A percentile compares a stretch with the other conserved stretches of the same genome.
Evolutionary conservation across 2,113 vertebrate species (phyloP).

Genomic region (Coracopsis vasa): DNA sequence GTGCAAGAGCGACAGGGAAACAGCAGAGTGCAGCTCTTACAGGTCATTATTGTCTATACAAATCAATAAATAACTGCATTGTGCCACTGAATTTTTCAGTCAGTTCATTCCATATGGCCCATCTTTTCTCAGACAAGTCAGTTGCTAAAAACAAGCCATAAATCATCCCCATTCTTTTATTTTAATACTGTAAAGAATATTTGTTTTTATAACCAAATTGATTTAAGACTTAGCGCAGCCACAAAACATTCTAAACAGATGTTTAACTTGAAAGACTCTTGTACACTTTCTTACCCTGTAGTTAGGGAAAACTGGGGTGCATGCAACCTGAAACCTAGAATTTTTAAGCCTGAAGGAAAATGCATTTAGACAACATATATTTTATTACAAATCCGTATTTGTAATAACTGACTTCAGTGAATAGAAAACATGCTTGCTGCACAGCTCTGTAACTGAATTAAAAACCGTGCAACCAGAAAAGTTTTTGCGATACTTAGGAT

Average conservation of each 20-base stretch:
- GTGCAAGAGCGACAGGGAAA: neutral
- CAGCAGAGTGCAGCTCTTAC: neutral
- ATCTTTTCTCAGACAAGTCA: constrained; percentile 26
- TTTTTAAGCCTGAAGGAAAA: neutral
- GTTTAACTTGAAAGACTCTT: constrained; percentile 29
- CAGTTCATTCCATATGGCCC: constrained; percentile 12
- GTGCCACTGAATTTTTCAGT: neutral
- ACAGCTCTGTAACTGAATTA: neutral
- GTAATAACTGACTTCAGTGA: neutral
- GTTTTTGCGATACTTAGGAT: neutral
- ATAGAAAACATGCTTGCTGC: neutral
- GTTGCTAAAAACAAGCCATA: constrained; percentile 44
- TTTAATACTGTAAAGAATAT: constrained; percentile 53
- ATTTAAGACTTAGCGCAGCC: constrained; percentile 19
- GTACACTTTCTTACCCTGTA: neutral
- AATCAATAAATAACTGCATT: neutral
- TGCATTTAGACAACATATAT: neutral
- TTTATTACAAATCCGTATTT: neutral
- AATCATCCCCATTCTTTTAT: constrained; percentile 32
- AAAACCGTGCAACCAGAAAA: neutral
- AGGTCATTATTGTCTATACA: neutral
- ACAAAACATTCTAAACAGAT: constrained; percentile 63
- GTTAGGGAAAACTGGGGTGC: neutral
- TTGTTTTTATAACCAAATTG: constrained; percentile 65
- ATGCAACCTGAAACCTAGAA: neutral